Evolutionary conservation across 2,113 vertebrate species (phyloP).

Genomic region (Sinosuthora webbiana): DNA sequence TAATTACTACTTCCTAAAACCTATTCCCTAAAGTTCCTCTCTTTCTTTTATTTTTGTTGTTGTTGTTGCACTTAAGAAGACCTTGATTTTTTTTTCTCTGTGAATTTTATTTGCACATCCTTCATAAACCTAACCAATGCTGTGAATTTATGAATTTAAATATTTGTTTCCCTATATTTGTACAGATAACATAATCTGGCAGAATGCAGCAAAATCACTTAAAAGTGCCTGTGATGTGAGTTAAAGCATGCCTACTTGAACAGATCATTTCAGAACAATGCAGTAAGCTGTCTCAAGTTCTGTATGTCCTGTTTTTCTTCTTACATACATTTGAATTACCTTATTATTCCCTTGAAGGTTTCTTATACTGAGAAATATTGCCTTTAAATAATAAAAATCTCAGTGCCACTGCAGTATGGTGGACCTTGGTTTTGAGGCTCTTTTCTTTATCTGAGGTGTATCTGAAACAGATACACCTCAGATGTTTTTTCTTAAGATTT

Average conservation of each 20-base stretch:
- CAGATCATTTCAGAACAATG: neutral
- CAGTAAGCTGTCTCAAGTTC: neutral
- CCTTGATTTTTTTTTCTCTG: neutral
- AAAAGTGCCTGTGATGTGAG: neutral
- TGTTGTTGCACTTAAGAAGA: neutral
- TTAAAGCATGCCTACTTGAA: neutral
- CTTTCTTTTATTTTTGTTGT: neutral
- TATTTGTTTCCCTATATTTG: neutral
- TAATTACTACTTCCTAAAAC: constrained; percentile 83
- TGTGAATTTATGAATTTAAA: neutral
- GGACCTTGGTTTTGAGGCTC: neutral
- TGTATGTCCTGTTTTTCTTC: neutral
- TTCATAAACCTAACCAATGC: neutral
- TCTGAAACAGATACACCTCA: neutral
- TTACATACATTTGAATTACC: neutral
- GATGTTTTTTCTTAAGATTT: neutral
- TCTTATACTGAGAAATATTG: neutral
- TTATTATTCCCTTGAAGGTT: neutral
- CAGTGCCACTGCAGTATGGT: neutral
- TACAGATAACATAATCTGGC: neutral
- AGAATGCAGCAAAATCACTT: neutral
- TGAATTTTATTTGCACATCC: neutral
- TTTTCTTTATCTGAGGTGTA: neutral
- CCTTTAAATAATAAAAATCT: neutral
- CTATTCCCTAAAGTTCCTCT: constrained; percentile 43